Evolutionary conservation across 1,140 invertebrate species (phyloP), one percentile per base, ranked within the genome.

Genomic region (Aphis gossypii): DNA sequence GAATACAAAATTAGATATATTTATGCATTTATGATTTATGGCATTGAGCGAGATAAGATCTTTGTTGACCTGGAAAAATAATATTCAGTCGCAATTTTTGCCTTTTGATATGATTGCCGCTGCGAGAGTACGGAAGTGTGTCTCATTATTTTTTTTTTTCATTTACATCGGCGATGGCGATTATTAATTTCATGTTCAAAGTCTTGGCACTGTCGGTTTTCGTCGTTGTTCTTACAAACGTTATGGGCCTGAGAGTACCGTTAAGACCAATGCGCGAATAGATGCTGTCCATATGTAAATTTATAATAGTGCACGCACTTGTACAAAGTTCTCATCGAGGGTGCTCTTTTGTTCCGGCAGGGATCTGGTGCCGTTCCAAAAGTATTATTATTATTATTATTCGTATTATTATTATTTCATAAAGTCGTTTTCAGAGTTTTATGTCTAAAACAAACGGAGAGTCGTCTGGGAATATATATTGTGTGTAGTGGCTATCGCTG

Each of bases 381-480:
- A 92, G 46, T 92, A 83, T 92, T 92, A 38, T 92, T 76, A 91
- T 56, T 44, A 60, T 60, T 35, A 90, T 90, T 68, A 90, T 91
- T 76, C 30, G 44, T 82, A 90, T 56, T 76, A 82, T 82, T 92
- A 83, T 92, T 35, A 93, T 93, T 93, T 93, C 92, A 93, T 93
- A 93, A 93, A 93, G 48, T 84, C 48, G 82, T 93, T 56, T 93
- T 93, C 92, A 48, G 20, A 93, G 82, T 93, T 93, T 93, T 44
- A 54, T 25, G n/a, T 51, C 76, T 14, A 86, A 93, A 84, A 84
- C 92, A 93, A 92, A 93, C 82, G 82, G 46, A 86, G 35, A 41
- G 21, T 54, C 76, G 23, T 56, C 92, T 84, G 92, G 9, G 46
- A 54, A 86, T 56, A n/a, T 76, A 76, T 82, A 68, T 48, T 41